phyloP scores from a whole-genome alignment of 2,797 vertebrate genomes.

The Pygocentrus nattereri region DNA sequence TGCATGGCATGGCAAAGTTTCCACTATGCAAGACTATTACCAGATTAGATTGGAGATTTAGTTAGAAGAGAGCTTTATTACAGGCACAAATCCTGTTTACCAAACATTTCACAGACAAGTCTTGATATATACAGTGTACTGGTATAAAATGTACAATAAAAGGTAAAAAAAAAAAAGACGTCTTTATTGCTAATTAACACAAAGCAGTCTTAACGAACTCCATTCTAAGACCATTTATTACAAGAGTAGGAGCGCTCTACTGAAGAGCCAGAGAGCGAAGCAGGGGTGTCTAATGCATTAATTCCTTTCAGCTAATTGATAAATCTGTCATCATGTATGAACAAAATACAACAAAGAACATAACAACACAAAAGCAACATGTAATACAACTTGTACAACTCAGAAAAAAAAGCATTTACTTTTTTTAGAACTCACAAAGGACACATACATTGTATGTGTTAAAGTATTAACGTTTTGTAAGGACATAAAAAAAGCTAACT shows the following conservation, averaged over 20 bases:
- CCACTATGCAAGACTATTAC: background rate
- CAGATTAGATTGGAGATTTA: background rate
- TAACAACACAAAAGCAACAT: slow-evolving; percentile 67
- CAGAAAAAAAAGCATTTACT: slow-evolving; percentile 64
- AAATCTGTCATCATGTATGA: slow-evolving; percentile 37
- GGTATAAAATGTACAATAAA: slow-evolving; percentile 41
- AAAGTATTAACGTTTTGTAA: slow-evolving; percentile 78
- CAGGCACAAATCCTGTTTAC: slow-evolving; percentile 17
- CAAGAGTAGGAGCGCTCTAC: slow-evolving; percentile 54
- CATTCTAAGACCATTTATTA: slow-evolving; percentile 67
- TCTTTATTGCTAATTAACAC: slow-evolving; percentile 83
- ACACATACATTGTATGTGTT: slow-evolving; percentile 98
- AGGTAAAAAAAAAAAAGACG: slow-evolving; percentile 73
- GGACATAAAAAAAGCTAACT: slow-evolving; percentile 83
- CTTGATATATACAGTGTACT: slow-evolving; percentile 46
- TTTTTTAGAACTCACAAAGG: slow-evolving; percentile 81
- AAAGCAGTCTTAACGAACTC: slow-evolving; percentile 70
- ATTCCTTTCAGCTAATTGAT: slow-evolving; percentile 17
- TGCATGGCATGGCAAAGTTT: background rate
- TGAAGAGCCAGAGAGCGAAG: slow-evolving; percentile 5
- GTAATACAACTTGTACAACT: slow-evolving; percentile 86
- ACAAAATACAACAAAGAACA: slow-evolving; percentile 27
- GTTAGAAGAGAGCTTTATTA: slow-evolving; percentile 46
- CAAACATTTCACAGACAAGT: slow-evolving; percentile 40
- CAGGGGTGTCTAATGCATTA: slow-evolving; percentile 19